Percentiles rank a stretch among this genome's conserved stretches.
Conservation (phyloP, 2,888 invertebrate genomes). For the Trichopria drosophilae region DNA sequence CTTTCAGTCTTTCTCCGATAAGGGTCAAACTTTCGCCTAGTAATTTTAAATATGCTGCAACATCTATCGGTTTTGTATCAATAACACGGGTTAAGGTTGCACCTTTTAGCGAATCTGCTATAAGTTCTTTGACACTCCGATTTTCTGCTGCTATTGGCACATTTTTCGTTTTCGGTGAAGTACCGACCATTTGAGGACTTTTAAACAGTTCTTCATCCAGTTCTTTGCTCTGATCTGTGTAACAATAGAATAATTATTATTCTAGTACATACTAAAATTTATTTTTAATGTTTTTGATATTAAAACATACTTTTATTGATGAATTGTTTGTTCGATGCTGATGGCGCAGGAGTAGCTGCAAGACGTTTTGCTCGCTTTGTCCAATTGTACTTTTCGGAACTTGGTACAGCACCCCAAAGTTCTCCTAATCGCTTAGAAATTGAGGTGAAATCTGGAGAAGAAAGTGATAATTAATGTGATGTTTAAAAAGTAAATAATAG, state of each 20-base stretch:
- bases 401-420: constrained; percentile 81
- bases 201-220: no score
- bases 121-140: constrained; percentile 24
- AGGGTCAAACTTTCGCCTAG: constrained; percentile 95
- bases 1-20: constrained; percentile 89
- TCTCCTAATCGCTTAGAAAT: constrained; percentile 86
- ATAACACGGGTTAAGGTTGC: constrained; percentile 28
- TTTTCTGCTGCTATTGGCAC: neutral
- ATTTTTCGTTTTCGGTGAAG: constrained; percentile 17
- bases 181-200: no score
- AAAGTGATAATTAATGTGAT: neutral
- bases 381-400: constrained; percentile 74
- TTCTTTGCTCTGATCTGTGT: neutral
- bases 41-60: constrained; percentile 88
- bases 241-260: neutral
- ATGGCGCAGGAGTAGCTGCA: constrained; percentile 50
- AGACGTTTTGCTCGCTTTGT: constrained; percentile 78
- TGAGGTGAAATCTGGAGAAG: constrained; percentile 70
- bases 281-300: constrained; percentile 1
- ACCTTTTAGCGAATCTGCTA: constrained; percentile 28
- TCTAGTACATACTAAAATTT: constrained; percentile 1
- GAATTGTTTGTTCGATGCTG: constrained; percentile 58
- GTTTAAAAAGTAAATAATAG: no score
- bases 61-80: constrained; percentile 73
- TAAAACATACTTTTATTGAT: constrained; percentile 49